These are phyloP conservation scores for Craniophora ligustri DNA, from an alignment of 2,888 invertebrate genomes.

Conservation along the genomic window DNA sequence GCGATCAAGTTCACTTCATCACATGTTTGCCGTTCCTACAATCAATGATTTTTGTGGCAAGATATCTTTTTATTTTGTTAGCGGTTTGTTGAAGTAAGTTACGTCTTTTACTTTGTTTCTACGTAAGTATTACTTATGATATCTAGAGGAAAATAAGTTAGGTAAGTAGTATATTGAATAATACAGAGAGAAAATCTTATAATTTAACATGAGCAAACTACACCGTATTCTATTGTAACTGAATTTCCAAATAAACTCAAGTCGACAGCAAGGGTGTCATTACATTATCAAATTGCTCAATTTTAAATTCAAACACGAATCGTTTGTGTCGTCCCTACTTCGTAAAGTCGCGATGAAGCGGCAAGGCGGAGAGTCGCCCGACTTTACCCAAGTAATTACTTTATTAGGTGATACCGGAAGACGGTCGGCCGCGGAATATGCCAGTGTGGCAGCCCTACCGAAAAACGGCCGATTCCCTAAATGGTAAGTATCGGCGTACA, in stretches of 20 bases:
- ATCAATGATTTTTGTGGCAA: slow-evolving; percentile 8
- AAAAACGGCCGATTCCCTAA: slow-evolving; percentile 48
- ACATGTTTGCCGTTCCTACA: slow-evolving; percentile 14
- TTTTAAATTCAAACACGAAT: slow-evolving; percentile 57
- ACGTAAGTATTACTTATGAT: too few relatives aligned
- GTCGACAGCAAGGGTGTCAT: slow-evolving; percentile 35
- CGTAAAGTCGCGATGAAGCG: slow-evolving; percentile 33
- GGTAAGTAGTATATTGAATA: too few relatives aligned
- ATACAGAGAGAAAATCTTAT: too few relatives aligned
- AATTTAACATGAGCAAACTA: not conserved
- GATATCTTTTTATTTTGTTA: slow-evolving; percentile 2
- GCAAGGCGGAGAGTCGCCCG: slow-evolving; percentile 45
- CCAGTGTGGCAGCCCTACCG: slow-evolving; percentile 57
- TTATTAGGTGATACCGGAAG: slow-evolving; percentile 77
- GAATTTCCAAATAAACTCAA: slow-evolving; percentile 31
- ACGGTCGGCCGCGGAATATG: slow-evolving; percentile 64
- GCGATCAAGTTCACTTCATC: slow-evolving; percentile 20
- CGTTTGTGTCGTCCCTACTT: slow-evolving; percentile 53
- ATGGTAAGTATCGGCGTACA: slow-evolving; percentile 32
- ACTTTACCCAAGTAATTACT: slow-evolving; percentile 72
- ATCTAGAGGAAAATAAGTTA: too few relatives aligned
- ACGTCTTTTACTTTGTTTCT: not conserved
- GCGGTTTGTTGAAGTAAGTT: slow-evolving; percentile 2
- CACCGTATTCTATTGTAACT: slow-evolving; percentile 5
- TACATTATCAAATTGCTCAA: slow-evolving; percentile 52